Evolutionary conservation across 2,888 invertebrate species (phyloP), one percentile per base, ranked within the genome.

Genomic region (Acanthosoma haemorrhoidale): DNA sequence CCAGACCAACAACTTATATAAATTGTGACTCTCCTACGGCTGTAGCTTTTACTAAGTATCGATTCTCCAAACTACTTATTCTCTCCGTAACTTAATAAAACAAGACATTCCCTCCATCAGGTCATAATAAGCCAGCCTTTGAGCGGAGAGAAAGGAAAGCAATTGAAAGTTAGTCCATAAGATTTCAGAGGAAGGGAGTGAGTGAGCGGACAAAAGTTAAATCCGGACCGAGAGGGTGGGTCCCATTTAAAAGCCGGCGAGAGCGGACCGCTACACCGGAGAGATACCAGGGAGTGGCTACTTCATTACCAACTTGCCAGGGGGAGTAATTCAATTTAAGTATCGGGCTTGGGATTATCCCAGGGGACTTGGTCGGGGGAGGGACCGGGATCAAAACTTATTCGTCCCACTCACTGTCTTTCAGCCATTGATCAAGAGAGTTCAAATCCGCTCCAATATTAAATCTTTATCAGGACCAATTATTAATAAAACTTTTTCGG

Each of bases 261-360:
- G 11, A 29, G 25, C n/a, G 51, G 51, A 51, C 51, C 51, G 25
- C 51, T 25, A 25, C 51, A 51, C 25, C 60, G 18, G 36, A 60
- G 60, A 4, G 9, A n/a, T n/a, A n/a, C n/a, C n/a, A n/a, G n/a
- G n/a, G n/a, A n/a, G n/a, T n/a, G 32, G 60, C 60, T 60, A 60
- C 60, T 60, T 60, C 60, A 60, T 60, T 60, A 60, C 60, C 60
- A 36, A 60, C 60, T 60, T 60, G 32, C 31, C 32, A 36, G 18
- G 32, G 60, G 32, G 32, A 60, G 60, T 60, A 60, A 60, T 60
- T 60, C 60, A 60, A 60, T 60, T 60, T 60, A 60, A 60, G 60
- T 60, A 60, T 60, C 60, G n/a, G 29, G 13, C 41, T 41, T 21
- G 25, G 29, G 51, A 51, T 51, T 51, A 51, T 51, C 51, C 51